Evolutionary conservation across 1,140 invertebrate genomes (phyloP), one percentile per base, ranked within the genome.

Genomic region (Ostrea denselamellosa): DNA sequence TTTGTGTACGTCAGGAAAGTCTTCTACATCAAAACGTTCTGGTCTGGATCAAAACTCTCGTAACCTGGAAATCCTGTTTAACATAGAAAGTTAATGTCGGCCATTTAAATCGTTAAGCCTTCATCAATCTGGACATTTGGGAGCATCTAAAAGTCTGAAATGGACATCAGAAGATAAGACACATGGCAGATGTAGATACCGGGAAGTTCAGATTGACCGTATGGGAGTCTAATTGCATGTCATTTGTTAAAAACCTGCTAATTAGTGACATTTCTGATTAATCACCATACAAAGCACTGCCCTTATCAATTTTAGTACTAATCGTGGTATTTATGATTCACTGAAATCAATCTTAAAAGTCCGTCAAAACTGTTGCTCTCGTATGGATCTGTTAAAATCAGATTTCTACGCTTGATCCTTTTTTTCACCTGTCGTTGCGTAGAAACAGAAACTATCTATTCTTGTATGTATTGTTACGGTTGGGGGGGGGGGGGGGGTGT

Each of bases 241-340:
- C 68, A 77, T 77, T 77, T 77, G 68, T 34, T 77, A 28, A 77
- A 77, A 77, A 77, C 68, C 68, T 28, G 68, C 68, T 77, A 77
- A 77, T 77, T 77, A 77, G 28, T 77, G 68, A 77, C 68, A 77
- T 77, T 77, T 77, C 68, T 77, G 28, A 77, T 77, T 77, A 77
- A 77, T 77, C 68, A 77, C 68, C 25, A 77, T 14, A 25, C 9
- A 77, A 34, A 77, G 14, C 25, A 25, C 68, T 14, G 7, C 25
- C 68, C 68, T 77, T 77, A 77, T 77, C 68, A 34, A 77, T 77
- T 77, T 77, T 77, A 17, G 25, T 1, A 44, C 34, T 44, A 44
- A 5, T 44, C 34, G 2, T 25, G 68, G 25, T 77, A 34, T 44
- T 77, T 77, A 77, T 77, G 68, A 77, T 28, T 77, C 68, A 77